Conservation (phyloP, 1,140 invertebrate species). For the Mamestra configurata region DNA sequence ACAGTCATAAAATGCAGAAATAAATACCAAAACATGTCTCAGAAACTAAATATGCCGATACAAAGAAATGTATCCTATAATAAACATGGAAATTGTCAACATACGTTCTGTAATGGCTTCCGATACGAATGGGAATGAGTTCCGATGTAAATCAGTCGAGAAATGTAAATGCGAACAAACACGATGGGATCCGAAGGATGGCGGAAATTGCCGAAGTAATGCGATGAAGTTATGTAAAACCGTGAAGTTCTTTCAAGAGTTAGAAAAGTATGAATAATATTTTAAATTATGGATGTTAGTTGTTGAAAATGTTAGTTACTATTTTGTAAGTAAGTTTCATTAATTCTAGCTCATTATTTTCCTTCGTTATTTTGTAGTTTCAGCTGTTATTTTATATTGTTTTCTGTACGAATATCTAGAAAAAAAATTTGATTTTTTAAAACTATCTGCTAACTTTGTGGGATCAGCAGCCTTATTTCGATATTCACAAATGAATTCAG, state of each 20-base stretch:
- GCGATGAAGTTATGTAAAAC: slow-evolving; percentile 3
- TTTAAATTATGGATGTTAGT: background rate
- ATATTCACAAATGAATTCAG: no score
- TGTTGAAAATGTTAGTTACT: background rate
- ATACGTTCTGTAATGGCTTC: slow-evolving; percentile 29
- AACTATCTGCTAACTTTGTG: no score
- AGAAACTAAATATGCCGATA: background rate
- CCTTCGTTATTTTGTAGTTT: background rate
- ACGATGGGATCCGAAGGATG: background rate
- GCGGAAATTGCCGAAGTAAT: slow-evolving; percentile 24
- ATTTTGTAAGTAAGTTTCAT: background rate
- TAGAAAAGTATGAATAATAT: background rate
- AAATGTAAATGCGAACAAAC: slow-evolving; percentile 28
- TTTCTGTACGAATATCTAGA: no score
- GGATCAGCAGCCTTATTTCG: no score
- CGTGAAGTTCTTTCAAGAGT: background rate
- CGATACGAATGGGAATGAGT: slow-evolving; percentile 5
- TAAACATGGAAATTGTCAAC: slow-evolving; percentile 26
- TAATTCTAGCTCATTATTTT: no score
- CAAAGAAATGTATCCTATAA: background rate
- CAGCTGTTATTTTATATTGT: background rate
- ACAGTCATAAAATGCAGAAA: background rate
- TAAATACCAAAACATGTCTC: background rate
- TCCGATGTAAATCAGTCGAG: slow-evolving; percentile 32
- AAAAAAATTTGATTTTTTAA: no score